phyloP scores from a whole-genome alignment of 2,113 vertebrate genomes.

The Boulengeromyrus knoepffleri region DNA sequence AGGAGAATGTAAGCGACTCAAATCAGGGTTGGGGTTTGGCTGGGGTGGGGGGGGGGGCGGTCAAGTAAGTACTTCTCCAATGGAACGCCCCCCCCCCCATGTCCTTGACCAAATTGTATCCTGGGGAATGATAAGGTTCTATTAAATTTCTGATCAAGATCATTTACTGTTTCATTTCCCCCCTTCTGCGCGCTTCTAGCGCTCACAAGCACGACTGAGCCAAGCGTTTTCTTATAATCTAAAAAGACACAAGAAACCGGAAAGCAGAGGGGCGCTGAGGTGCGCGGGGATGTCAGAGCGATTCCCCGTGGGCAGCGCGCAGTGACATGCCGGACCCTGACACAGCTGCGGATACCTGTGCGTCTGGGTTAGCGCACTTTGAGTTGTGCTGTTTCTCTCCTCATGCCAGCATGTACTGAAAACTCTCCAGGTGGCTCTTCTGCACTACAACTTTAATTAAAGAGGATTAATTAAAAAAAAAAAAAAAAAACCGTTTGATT shows the following conservation, averaged over 20 bases:
- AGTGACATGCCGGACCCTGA: background rate
- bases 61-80: background rate
- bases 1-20: background rate
- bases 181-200: background rate
- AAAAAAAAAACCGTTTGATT: background rate
- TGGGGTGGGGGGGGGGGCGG: too few relatives aligned
- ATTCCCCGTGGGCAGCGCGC: background rate
- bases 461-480: background rate
- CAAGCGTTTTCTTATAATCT: background rate
- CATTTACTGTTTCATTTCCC: background rate
- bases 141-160: background rate
- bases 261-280: background rate
- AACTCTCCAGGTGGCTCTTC: background rate
- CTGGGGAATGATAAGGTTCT: background rate
- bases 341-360: background rate
- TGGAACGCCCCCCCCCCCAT: background rate
- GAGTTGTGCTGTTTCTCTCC: background rate
- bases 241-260: background rate
- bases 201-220: background rate
- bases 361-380: background rate
- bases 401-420: background rate
- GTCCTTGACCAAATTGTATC: background rate
- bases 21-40: background rate
- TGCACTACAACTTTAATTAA: background rate
- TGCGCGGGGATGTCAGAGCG: background rate